Conservation (phyloP, 2,888 invertebrate species). For the Harmothoe impar region DNA sequence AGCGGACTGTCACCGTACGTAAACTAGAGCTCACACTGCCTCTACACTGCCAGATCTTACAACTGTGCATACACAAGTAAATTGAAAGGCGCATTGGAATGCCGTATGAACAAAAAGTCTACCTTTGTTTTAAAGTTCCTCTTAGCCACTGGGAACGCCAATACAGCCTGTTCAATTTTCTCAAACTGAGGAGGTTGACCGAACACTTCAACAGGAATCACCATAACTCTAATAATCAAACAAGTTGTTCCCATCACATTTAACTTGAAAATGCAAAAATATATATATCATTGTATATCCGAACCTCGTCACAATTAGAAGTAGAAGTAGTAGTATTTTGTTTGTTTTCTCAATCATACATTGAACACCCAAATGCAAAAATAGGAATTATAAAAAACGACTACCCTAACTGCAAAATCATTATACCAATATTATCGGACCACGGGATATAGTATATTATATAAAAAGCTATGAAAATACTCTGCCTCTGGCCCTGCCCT, state of each 20-base stretch:
- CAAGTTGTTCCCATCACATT: conserved; percentile 64
- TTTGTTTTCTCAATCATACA: conserved; percentile 58
- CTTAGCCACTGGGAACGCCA: conserved; percentile 44
- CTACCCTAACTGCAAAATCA: conserved; percentile 66
- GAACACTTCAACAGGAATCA: conserved; percentile 65
- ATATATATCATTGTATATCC: conserved; percentile 63
- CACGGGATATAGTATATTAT: neutral
- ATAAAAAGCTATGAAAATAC: conserved; percentile 66
- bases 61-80: conserved; percentile 52
- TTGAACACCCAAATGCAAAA: conserved; percentile 67
- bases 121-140: conserved; percentile 15
- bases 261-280: conserved; percentile 64
- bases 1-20: neutral
- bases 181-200: conserved; percentile 33
- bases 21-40: conserved; percentile 42
- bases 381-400: conserved; percentile 66
- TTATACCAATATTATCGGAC: conserved; percentile 53
- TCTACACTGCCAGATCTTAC: neutral
- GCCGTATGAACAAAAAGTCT: conserved; percentile 55
- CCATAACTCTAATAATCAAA: conserved; percentile 65
- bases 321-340: neutral
- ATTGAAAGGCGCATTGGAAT: conserved; percentile 64
- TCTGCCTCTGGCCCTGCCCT: conserved; percentile 63
- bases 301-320: conserved; percentile 41
- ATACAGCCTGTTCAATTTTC: conserved; percentile 63